phyloP scores from a whole-genome alignment of 2,797 vertebrate genomes.

The Meriones psammophilus region DNA sequence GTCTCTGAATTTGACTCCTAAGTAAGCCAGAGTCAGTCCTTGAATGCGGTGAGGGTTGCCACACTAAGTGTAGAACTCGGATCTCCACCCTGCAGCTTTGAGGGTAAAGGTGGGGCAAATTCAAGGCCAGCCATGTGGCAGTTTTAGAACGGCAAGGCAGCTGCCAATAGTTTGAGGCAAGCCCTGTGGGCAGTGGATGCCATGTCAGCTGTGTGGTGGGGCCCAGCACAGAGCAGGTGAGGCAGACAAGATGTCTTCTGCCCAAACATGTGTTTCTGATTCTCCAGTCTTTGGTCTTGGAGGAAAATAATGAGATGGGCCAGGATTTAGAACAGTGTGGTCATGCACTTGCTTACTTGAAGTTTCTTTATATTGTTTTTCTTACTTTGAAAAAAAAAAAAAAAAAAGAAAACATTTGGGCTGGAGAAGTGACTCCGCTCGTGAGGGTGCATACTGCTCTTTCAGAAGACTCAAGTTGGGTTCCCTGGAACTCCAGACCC shows the following conservation, averaged over 20 bases:
- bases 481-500: neutral
- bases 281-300: conserved; percentile 56
- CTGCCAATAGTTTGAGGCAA: neutral
- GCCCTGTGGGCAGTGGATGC: neutral
- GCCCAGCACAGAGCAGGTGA: conserved; percentile 51
- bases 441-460: neutral
- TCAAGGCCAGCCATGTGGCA: neutral
- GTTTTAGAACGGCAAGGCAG: conserved; percentile 53
- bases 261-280: conserved; percentile 45
- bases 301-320: conserved; percentile 55
- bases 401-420: conserved; percentile 51
- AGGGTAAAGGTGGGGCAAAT: neutral
- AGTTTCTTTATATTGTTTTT: conserved; percentile 38
- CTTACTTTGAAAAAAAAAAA: conserved; percentile 28
- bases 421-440: neutral
- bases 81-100: neutral
- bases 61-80: neutral
- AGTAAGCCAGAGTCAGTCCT: neutral
- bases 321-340: conserved; percentile 36
- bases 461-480: neutral
- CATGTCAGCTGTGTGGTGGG: neutral
- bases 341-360: conserved; percentile 44
- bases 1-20: conserved; percentile 18
- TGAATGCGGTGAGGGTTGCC: neutral
- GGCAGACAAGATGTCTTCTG: neutral